Conservation (phyloP, 2,888 invertebrate species). For the Ctenicera cuprea region DNA sequence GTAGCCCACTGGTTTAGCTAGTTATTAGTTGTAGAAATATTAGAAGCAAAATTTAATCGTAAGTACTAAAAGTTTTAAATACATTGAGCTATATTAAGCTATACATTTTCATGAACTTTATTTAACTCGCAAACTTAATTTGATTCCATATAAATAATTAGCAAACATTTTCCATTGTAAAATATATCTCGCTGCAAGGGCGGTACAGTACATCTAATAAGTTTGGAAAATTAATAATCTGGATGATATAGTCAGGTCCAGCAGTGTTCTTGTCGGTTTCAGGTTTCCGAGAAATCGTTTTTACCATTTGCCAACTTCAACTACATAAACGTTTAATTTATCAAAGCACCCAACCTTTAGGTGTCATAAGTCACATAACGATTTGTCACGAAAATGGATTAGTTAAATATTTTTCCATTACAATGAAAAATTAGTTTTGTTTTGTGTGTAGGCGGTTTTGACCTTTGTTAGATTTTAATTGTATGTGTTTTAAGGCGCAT, state of each 20-base stretch:
- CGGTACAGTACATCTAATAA: neutral
- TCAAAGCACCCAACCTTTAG: conserved; percentile 1
- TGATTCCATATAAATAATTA: neutral
- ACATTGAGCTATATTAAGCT: neutral
- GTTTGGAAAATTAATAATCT: conserved; percentile 8
- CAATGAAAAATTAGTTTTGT: too few relatives aligned
- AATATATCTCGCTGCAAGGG: too few relatives aligned
- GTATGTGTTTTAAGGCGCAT: too few relatives aligned
- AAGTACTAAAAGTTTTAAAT: too few relatives aligned
- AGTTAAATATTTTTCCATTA: neutral
- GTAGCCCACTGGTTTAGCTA: too few relatives aligned
- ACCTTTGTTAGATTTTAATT: too few relatives aligned
- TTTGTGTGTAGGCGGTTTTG: too few relatives aligned
- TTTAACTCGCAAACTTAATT: neutral
- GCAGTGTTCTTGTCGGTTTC: conserved; percentile 15
- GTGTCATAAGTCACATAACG: conserved; percentile 11
- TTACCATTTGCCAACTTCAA: conserved; percentile 10
- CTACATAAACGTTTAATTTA: conserved; percentile 3
- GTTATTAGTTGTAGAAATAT: too few relatives aligned
- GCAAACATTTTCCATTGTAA: too few relatives aligned
- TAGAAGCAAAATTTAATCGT: too few relatives aligned
- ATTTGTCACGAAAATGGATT: conserved; percentile 10
- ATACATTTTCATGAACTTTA: neutral
- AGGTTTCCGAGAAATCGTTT: conserved; percentile 3
- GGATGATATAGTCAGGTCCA: conserved; percentile 18